Conservation (phyloP, 2,113 vertebrate genomes). For the Procapra przewalskii region DNA sequence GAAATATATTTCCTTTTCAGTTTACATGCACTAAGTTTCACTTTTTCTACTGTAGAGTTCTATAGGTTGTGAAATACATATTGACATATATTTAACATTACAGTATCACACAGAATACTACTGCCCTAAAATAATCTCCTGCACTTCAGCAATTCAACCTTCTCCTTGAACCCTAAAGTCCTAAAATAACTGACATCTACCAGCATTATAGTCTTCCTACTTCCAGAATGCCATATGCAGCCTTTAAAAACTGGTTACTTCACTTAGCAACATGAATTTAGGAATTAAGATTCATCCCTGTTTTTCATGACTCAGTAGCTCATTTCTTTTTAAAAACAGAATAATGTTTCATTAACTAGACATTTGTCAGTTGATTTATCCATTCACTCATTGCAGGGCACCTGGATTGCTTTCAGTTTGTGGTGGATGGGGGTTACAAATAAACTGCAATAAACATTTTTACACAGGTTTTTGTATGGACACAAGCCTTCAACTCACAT, state of each 20-base stretch:
- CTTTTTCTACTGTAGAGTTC: background rate
- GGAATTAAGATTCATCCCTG: background rate
- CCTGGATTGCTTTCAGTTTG: background rate
- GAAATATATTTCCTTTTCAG: background rate
- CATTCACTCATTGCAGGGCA: background rate
- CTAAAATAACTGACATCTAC: background rate
- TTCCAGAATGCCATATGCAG: background rate
- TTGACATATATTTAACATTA: background rate
- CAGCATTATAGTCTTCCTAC: background rate
- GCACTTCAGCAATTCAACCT: background rate
- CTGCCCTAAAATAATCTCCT: background rate
- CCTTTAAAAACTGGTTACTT: background rate
- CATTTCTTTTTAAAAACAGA: background rate
- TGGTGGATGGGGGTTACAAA: background rate
- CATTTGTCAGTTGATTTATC: background rate
- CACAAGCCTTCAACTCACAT: background rate
- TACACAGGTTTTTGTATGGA: background rate
- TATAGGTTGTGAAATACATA: background rate
- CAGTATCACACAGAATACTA: background rate
- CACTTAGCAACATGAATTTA: background rate
- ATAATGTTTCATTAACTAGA: background rate
- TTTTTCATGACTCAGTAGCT: background rate
- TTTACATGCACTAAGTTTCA: background rate
- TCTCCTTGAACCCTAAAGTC: background rate
- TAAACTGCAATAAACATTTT: background rate